phyloP scores from a whole-genome alignment of 2,888 invertebrate genomes.

The Eupeodes luniger region DNA sequence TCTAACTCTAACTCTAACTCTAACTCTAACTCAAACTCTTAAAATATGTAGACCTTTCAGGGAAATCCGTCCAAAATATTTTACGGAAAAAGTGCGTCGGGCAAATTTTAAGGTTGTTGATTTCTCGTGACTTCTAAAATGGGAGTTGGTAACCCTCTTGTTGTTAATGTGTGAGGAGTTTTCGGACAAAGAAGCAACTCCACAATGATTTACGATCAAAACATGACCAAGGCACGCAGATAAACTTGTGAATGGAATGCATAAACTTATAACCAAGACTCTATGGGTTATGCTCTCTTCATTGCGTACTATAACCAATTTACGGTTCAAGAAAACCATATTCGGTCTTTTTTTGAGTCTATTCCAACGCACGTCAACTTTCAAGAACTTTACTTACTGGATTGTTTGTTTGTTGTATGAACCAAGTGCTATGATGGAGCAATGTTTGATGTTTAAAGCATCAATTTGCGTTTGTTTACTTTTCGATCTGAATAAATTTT shows the following conservation, averaged over 20 bases:
- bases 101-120: too few species aligned
- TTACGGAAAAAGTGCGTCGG: too few species aligned
- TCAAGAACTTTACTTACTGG: neutral
- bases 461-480: slow-evolving; percentile 67
- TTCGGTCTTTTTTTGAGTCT: slow-evolving; percentile 52
- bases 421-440: neutral
- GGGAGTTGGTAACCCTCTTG: neutral
- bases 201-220: slow-evolving; percentile 65
- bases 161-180: neutral
- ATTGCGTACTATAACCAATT: slow-evolving; percentile 55
- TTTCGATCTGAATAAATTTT: slow-evolving; percentile 66
- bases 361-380: slow-evolving; percentile 2
- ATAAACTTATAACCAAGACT: slow-evolving; percentile 37
- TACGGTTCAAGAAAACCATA: slow-evolving; percentile 59
- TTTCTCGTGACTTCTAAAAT: too few species aligned
- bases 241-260: slow-evolving; percentile 66
- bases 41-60: too few species aligned
- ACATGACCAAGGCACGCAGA: slow-evolving; percentile 64
- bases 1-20: too few species aligned
- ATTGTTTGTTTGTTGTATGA: neutral
- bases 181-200: slow-evolving; percentile 61
- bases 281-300: neutral
- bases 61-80: too few species aligned
- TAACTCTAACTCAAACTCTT: too few species aligned
- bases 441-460: slow-evolving; percentile 22